Conservation (phyloP, 2,888 invertebrate genomes). For the Himalopsyche tibetana region DNA sequence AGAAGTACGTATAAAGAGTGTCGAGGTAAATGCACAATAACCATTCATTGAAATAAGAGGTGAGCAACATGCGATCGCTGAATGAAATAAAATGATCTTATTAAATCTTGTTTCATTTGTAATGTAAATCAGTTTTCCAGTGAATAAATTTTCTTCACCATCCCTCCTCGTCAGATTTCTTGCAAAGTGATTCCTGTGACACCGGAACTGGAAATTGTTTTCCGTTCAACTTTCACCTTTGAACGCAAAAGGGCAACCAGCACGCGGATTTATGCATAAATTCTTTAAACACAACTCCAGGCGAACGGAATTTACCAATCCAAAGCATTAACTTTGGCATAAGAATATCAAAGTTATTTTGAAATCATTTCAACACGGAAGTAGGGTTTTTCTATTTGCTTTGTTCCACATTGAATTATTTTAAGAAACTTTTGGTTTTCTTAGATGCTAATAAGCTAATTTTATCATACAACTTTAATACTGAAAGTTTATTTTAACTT, state of each 20-base stretch:
- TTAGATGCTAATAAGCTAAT: no score
- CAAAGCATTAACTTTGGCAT: not conserved
- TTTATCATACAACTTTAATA: no score
- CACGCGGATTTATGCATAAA: slow-evolving; percentile 5
- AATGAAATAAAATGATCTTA: slow-evolving; percentile 3
- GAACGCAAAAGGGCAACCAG: not conserved
- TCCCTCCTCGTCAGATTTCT: not conserved
- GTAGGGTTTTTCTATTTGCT: no score
- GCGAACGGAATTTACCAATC: not conserved
- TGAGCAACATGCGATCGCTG: no score
- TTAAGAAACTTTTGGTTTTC: no score
- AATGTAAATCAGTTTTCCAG: not conserved
- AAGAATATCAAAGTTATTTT: not conserved
- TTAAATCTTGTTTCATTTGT: slow-evolving; percentile 22
- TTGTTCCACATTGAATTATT: no score
- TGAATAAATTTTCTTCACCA: not conserved
- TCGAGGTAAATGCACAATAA: no score
- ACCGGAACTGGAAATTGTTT: not conserved
- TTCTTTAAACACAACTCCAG: not conserved
- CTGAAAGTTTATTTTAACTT: no score
- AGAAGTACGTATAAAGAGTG: no score
- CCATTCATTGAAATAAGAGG: no score
- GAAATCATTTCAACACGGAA: no score
- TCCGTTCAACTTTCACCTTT: not conserved
- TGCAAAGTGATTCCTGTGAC: not conserved